These are phyloP conservation scores for Pocillopora damicornis DNA, from an alignment of 64 coral and sea anemone genomes.

Conservation along the genomic window DNA sequence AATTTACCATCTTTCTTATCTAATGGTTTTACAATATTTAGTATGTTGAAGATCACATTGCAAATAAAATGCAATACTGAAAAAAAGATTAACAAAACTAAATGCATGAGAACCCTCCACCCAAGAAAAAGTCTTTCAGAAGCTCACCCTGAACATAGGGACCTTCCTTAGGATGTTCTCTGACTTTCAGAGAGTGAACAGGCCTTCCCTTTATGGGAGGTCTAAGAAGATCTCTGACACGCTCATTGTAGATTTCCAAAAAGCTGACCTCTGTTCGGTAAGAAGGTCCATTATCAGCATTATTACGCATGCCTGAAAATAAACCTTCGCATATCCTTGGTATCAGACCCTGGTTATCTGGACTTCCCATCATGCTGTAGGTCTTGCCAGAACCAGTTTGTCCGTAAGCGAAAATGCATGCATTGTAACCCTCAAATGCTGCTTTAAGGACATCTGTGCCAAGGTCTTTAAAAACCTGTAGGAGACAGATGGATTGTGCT, in stretches of 20 bases:
- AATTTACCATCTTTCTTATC: too few species aligned
- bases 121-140: too few species aligned
- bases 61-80: too few species aligned
- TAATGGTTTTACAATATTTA: too few species aligned
- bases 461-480: constrained; percentile 90
- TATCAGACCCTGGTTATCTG: constrained; percentile 76
- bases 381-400: constrained; percentile 94
- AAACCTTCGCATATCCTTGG: constrained; percentile 91
- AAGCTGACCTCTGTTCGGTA: constrained; percentile 98
- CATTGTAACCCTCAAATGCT: constrained; percentile 92
- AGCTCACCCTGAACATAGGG: constrained; percentile 93
- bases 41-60: too few species aligned
- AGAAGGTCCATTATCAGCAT: constrained; percentile 69
- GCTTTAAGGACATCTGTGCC: constrained; percentile 88
- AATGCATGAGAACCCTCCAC: too few species aligned
- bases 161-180: constrained; percentile 97
- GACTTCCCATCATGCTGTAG: constrained; percentile 90
- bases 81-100: too few species aligned
- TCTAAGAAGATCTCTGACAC: constrained; percentile 76
- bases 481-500: not conserved
- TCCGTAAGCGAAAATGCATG: constrained; percentile 95
- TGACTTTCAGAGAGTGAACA: constrained; percentile 77
- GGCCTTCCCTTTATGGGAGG: constrained; percentile 81
- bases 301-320: constrained; percentile 82
- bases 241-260: constrained; percentile 97